Percentiles rank a stretch among this genome's conserved stretches.
phyloP scores from a whole-genome alignment of 2,797 vertebrate species.

The Tiaroga cobitis region DNA sequence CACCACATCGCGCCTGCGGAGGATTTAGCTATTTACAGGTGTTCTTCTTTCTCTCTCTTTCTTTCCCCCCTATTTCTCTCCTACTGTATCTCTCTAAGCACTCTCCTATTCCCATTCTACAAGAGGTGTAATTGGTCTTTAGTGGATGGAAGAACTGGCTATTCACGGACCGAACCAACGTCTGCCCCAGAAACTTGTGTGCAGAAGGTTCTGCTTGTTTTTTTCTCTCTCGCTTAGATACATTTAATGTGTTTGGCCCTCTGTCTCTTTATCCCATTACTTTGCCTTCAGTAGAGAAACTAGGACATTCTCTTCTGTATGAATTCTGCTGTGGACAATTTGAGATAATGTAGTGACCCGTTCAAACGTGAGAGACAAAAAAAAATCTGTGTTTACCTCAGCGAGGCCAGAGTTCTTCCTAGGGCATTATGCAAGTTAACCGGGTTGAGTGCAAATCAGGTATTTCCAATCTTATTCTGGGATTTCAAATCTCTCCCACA shows the following conservation, averaged over 20 bases:
- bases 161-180: conserved; percentile 15
- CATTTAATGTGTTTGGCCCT: conserved; percentile 34
- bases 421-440: conserved; percentile 19
- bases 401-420: conserved; percentile 18
- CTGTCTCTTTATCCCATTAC: conserved; percentile 29
- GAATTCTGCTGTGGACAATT: conserved; percentile 11
- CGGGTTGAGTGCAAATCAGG: conserved; percentile 37
- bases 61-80: neutral
- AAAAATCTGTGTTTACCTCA: neutral
- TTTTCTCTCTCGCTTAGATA: neutral
- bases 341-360: conserved; percentile 38
- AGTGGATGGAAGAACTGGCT: conserved; percentile 37
- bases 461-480: conserved; percentile 21
- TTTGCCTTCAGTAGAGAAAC: conserved; percentile 4
- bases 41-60: conserved; percentile 15
- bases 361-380: conserved; percentile 7
- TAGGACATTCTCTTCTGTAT: conserved; percentile 37
- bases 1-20: conserved; percentile 37
- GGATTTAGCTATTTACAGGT: conserved; percentile 55
- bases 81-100: conserved; percentile 18
- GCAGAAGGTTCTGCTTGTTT: conserved; percentile 1
- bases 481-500: conserved; percentile 9
- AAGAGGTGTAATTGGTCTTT: conserved; percentile 43
- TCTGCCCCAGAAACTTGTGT: conserved; percentile 31
- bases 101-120: conserved; percentile 40